Evolutionary conservation across 2,113 vertebrate genomes (phyloP).

Genomic region (Rhegmatorhina hoffmannsi): DNA sequence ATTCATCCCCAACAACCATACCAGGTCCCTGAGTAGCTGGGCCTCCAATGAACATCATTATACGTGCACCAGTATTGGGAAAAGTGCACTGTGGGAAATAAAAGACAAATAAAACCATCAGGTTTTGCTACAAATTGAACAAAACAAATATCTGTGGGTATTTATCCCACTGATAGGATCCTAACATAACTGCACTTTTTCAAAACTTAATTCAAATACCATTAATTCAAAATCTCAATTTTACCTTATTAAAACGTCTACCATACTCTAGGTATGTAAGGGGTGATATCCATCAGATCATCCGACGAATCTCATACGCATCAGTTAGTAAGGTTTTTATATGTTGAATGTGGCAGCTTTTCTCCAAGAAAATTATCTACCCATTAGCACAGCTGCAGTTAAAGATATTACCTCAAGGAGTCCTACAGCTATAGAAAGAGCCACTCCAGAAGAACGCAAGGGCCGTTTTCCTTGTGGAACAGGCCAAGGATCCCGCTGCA

Average conservation of each 20-base stretch:
- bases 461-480: conserved; percentile 94
- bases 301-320: background rate
- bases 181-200: background rate
- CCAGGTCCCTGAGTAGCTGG: conserved; percentile 95
- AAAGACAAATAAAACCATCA: background rate
- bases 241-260: background rate
- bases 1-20: conserved; percentile 97
- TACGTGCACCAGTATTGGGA: conserved; percentile 92
- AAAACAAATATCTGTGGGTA: background rate
- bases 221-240: background rate
- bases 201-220: background rate
- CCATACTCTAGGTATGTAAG: rapidly evolving
- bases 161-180: background rate
- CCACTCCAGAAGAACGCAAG: conserved; percentile 91
- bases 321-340: background rate
- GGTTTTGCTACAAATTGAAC: background rate
- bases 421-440: conserved; percentile 95
- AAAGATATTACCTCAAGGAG: conserved; percentile 87
- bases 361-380: background rate
- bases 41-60: conserved; percentile 98
- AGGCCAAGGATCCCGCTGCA: conserved; percentile 97
- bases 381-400: background rate
- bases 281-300: background rate
- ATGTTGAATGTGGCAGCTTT: background rate
- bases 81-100: conserved; percentile 87